Evolutionary conservation across 2,888 invertebrate species (phyloP).

Genomic region (Gordius sp.): DNA sequence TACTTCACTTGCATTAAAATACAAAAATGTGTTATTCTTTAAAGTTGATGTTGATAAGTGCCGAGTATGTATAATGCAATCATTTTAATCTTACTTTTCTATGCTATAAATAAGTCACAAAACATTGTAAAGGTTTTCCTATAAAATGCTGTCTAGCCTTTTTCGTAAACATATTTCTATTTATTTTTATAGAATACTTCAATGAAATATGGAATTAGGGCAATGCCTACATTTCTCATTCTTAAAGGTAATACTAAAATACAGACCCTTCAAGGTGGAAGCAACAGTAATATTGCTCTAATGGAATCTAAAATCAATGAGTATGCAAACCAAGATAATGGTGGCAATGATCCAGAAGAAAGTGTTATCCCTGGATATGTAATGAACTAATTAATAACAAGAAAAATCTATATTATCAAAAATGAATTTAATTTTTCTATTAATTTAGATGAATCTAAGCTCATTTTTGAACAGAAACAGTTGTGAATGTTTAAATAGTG

Average conservation of each 20-base stretch:
- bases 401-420: slow-evolving; percentile 20
- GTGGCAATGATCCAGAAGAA: neutral
- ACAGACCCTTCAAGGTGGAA: slow-evolving; percentile 3
- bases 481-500: slow-evolving; percentile 82
- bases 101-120: too few species aligned
- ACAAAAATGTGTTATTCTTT: neutral
- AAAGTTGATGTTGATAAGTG: slow-evolving; percentile 12
- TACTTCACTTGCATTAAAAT: neutral
- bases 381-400: slow-evolving; percentile 12
- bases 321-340: too few species aligned
- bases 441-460: slow-evolving; percentile 53
- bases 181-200: slow-evolving; percentile 20
- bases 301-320: neutral
- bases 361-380: slow-evolving; percentile 3
- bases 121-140: too few species aligned
- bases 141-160: too few species aligned
- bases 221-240: neutral
- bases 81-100: too few species aligned
- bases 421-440: neutral
- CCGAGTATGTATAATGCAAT: too few species aligned
- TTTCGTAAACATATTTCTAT: too few species aligned
- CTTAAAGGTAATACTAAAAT: neutral
- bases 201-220: slow-evolving; percentile 26
- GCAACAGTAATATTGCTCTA: neutral
- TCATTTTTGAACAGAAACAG: slow-evolving; percentile 59